Evolutionary conservation across 2,113 vertebrate genomes (phyloP).

Genomic region (Megaceryle maxima): DNA sequence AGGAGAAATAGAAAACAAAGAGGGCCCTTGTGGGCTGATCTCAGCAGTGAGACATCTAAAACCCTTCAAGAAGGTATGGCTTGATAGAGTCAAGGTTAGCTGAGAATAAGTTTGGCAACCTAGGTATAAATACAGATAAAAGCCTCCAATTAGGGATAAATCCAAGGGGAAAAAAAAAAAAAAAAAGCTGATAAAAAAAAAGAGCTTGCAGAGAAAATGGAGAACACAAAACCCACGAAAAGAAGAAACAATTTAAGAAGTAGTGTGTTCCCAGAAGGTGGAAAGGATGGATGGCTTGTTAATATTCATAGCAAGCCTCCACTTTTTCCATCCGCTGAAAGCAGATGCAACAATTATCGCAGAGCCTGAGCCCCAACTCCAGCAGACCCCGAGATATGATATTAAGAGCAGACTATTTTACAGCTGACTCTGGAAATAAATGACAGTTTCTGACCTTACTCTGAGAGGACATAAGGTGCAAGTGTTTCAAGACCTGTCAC

Average conservation of each 20-base stretch:
- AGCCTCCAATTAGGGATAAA: constrained; percentile 5
- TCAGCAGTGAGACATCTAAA: not conserved
- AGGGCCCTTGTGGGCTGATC: not conserved
- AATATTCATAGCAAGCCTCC: constrained; percentile 63
- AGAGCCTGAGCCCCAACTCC: constrained; percentile 43
- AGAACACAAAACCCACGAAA: constrained; percentile 5
- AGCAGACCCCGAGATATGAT: constrained; percentile 28
- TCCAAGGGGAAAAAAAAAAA: not conserved
- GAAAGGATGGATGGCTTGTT: constrained; percentile 57
- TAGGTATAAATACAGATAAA: not conserved
- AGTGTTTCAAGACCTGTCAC: constrained; percentile 62
- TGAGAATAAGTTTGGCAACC: not conserved
- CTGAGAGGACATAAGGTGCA: constrained; percentile 45
- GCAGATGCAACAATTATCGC: constrained; percentile 57
- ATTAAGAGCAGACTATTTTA: not conserved
- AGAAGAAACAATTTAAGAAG: constrained; percentile 39
- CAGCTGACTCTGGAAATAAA: constrained; percentile 11
- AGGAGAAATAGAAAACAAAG: not conserved
- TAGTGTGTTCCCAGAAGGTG: constrained; percentile 54
- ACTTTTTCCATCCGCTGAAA: constrained; percentile 42
- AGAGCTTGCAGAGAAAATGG: constrained; percentile 15
- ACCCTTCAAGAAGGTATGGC: not conserved
- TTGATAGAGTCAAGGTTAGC: fast-evolving
- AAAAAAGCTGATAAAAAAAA: not conserved
- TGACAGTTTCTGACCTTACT: constrained; percentile 50